Evolutionary conservation across 2,888 invertebrate species (phyloP).

Genomic region (Hylaea fasciaria): DNA sequence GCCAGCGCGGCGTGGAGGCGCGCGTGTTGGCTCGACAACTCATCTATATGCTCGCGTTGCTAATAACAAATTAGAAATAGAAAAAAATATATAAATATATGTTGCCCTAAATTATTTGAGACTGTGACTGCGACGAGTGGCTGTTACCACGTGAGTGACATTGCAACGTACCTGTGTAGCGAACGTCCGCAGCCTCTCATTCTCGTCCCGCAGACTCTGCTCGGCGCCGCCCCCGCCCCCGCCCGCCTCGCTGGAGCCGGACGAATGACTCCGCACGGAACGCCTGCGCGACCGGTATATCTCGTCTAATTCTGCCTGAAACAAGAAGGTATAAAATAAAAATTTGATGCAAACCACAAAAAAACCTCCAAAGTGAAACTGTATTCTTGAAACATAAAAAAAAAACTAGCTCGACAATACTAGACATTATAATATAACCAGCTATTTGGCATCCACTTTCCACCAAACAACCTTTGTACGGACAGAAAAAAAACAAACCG

Average conservation of each 20-base stretch:
- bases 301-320: conserved; percentile 53
- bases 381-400: too few relatives aligned
- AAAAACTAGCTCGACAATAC: too few relatives aligned
- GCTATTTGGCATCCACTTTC: too few relatives aligned
- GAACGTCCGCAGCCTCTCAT: conserved; percentile 60
- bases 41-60: conserved; percentile 65
- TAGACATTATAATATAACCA: too few relatives aligned
- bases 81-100: too few relatives aligned
- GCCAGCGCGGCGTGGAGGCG: conserved; percentile 39
- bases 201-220: conserved; percentile 58
- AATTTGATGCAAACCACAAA: neutral
- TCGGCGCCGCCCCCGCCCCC: conserved; percentile 36
- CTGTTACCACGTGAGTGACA: neutral
- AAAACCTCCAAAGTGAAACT: too few relatives aligned
- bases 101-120: too few relatives aligned
- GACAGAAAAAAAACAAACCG: too few relatives aligned
- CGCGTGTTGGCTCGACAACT: conserved; percentile 52
- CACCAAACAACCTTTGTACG: too few relatives aligned
- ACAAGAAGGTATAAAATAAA: neutral
- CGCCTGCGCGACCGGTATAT: conserved; percentile 44
- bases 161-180: conserved; percentile 61
- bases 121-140: too few relatives aligned
- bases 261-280: conserved; percentile 42
- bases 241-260: conserved; percentile 47
- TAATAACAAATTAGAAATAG: conserved; percentile 29